These are phyloP conservation scores for Achlya flavicornis DNA, from an alignment of 2,888 invertebrate genomes.

Conservation along the genomic window DNA sequence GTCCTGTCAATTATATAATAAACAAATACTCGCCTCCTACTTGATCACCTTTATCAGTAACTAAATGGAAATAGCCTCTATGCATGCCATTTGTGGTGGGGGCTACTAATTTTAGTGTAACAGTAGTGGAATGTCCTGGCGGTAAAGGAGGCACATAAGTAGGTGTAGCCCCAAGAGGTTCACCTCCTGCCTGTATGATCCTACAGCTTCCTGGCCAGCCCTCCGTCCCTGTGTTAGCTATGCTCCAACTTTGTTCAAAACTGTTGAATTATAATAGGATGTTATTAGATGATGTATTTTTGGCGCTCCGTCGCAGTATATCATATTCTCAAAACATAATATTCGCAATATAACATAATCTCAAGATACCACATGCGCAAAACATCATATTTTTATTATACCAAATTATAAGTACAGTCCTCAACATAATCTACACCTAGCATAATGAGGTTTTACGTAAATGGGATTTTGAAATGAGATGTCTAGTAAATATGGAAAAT, in stretches of 20 bases:
- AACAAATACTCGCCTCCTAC: constrained; percentile 90
- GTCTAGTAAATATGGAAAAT: no score
- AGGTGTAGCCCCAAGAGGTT: constrained; percentile 71
- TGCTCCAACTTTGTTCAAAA: constrained; percentile 94
- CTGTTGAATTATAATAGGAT: constrained; percentile 58
- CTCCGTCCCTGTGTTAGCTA: constrained; percentile 94
- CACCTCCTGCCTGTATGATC: constrained; percentile 89
- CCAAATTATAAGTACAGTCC: no score
- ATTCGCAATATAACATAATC: no score
- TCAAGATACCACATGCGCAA: no score
- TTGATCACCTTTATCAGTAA: constrained; percentile 92
- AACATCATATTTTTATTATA: no score
- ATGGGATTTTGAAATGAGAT: no score
- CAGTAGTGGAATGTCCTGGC: constrained; percentile 90
- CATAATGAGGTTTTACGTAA: no score
- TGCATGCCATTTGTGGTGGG: constrained; percentile 90
- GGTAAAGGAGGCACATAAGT: constrained; percentile 88
- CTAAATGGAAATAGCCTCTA: constrained; percentile 95
- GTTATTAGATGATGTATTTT: no score
- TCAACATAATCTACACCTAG: no score
- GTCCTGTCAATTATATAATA: no score
- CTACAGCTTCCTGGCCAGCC: constrained; percentile 94
- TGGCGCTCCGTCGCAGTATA: no score
- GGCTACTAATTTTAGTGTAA: constrained; percentile 91
- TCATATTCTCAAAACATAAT: no score